Evolutionary conservation across 2,113 vertebrate species (phyloP), one percentile per base, ranked within the genome.

Genomic region (Poeciliopsis turrubarensis): DNA sequence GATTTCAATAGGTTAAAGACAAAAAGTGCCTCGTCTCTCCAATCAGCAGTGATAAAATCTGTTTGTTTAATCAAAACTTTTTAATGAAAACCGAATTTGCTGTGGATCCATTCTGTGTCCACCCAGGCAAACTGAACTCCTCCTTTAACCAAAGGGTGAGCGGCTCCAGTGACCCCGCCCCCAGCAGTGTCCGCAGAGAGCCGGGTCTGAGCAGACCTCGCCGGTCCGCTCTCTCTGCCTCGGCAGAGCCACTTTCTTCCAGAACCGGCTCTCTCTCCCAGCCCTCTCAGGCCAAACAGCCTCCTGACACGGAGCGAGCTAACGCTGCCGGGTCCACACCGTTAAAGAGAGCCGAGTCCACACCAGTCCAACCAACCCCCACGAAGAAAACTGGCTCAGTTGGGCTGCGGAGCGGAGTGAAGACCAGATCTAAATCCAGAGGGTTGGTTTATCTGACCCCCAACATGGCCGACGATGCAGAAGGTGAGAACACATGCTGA

Each of bases 61-160:
- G 34, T 37, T 37, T 11, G 34, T 37, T 37, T 19, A 17, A 47
- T 47, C 15, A 47, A 47, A 47, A 47, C 44, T 17, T 47, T 47
- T 47, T 15, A 47, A 5, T 47, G 44, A 41, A 41, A 41, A 14
- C 3, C 14, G 13, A 41, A 41, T 41, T 41, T 41, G 14, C 51
- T 25, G 51, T 57, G 51, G 51, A 22, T 11, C 12, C 75, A 8
- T 75, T 69, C 29, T 82, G 41, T 67, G 60, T 66, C 61, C 11
- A 64, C 78, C 34, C 85, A 95, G 94, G 89, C 63, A 94, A 94
- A 83, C 62, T 70, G 26, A 94, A 93, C 79, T 44, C 85, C 3
- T 85, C 86, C 4, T 47, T 93, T 19, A 94, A 83, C 62, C 78
- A 65, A 63, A 90, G 82, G 44, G 1, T 85, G 9, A 90, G 73